phyloP scores from a whole-genome alignment of 1,140 invertebrate genomes.

The Cryptotermes secundus region DNA sequence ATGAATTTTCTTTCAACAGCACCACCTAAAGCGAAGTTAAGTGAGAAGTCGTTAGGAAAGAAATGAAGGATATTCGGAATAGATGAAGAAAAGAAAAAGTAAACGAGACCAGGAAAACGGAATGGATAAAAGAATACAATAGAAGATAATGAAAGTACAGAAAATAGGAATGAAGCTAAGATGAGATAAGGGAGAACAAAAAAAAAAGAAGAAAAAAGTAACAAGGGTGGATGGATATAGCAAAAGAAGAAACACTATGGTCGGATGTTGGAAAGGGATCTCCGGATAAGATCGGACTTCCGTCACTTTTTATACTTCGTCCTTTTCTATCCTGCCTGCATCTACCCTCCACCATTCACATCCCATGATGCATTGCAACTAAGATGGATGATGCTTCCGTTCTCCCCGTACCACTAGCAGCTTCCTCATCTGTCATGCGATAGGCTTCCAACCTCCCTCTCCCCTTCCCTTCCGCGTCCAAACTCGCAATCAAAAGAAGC shows the following conservation, averaged over 20 bases:
- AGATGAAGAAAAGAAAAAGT: not conserved
- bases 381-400: slow-evolving; percentile 18
- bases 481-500: slow-evolving; percentile 6
- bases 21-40: not conserved
- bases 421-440: slow-evolving; percentile 10
- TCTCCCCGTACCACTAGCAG: not conserved
- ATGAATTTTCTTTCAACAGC: no score
- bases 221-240: not conserved
- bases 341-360: not conserved
- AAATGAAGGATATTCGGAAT: not conserved
- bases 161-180: not conserved
- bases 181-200: not conserved
- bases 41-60: not conserved
- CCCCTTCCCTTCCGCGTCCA: not conserved
- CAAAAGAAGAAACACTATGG: slow-evolving; percentile 19
- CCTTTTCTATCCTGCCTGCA: not conserved
- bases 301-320: not conserved
- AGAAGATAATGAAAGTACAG: not conserved
- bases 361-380: slow-evolving; percentile 18
- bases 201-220: not conserved
- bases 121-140: slow-evolving; percentile 3
- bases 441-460: not conserved
- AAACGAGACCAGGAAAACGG: not conserved
- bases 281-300: slow-evolving; percentile 4
- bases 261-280: slow-evolving; percentile 14